Conservation (phyloP, 1,140 invertebrate genomes). For the Agrypnia vestita region DNA sequence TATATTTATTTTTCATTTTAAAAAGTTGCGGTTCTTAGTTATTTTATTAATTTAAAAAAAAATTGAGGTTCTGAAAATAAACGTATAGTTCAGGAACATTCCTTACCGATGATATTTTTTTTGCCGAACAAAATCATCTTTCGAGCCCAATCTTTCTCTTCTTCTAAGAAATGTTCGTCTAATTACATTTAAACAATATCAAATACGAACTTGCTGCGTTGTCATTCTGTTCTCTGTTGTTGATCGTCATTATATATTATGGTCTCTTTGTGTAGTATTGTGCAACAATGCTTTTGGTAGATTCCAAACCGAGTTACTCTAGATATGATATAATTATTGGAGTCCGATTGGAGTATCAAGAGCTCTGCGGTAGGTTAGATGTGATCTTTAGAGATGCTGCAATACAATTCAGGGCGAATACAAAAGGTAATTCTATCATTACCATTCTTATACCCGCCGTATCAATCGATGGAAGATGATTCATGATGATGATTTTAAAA, state of each 20-base stretch:
- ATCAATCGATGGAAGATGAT: constrained; percentile 39
- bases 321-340: constrained; percentile 59
- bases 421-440: constrained; percentile 43
- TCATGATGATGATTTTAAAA: constrained; percentile 7
- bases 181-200: too few relatives aligned
- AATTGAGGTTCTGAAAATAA: too few relatives aligned
- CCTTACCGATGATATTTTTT: too few relatives aligned
- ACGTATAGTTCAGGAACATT: too few relatives aligned
- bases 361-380: constrained; percentile 59
- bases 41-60: too few relatives aligned
- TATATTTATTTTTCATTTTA: too few relatives aligned
- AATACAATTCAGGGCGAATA: constrained; percentile 37
- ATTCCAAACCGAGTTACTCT: constrained; percentile 43
- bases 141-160: too few relatives aligned
- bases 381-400: constrained; percentile 17
- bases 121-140: too few relatives aligned
- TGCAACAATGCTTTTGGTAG: constrained; percentile 53
- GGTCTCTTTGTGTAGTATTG: constrained; percentile 50
- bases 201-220: not conserved
- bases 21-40: too few relatives aligned
- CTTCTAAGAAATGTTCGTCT: too few relatives aligned
- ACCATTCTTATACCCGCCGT: constrained; percentile 8
- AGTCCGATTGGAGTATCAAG: constrained; percentile 56
- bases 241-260: constrained; percentile 17
- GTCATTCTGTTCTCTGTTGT: not conserved